Base-by-base conservation (phyloP, 2,797 vertebrate genomes). In the Phoeniculus purpureus region DNA sequence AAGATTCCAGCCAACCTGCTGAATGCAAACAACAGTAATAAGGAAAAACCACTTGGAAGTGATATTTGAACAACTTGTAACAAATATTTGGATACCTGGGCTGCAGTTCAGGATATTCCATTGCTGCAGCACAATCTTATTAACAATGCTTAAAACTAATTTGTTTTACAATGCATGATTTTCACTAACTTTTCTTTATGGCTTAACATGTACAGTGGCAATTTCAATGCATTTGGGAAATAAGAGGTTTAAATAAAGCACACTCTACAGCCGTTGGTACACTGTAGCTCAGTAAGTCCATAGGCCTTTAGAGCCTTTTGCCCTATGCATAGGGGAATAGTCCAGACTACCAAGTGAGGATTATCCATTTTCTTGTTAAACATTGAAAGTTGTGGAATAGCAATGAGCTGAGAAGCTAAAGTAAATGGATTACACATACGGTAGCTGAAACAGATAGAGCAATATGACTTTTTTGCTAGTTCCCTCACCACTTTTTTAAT, bases 1-100 rank as follows among this genome's bases (percentile, higher is more conserved):
- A 98, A 98, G 98, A 98, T 94, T 97, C 98, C 95, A 97, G 98
- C 97, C 99, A 99, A 96, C 99, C 99, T 89, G 98, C 99, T 55
- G 99, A 99, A 96, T 99, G 99, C 98, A 99, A 99, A 97, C 99
- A 99, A 98, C 99, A 99, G 98, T 99, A 98, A 98, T 96, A 81
- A 95, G 95, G 96, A 94, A 97, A 96, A 94, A 93, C 96, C 95
- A 95, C 97, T 98, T 95, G 96, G 95, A 96, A 96, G 95, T 97
- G 94, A 96, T 96, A 96, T 96, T 94, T 96, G 93, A 94, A 94
- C 91, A 89, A 91, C 96, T 89, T 95, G 93, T 95, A 96, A 96
- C 87, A 95, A 94, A 95, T 92, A 96, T 85, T 96, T 93, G 93
- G 95, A 96, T 96, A 94, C 94, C 93, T 96, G 95, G 90, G 90